Evolutionary conservation across 2,797 vertebrate species (phyloP).

Genomic region (Sylvilagus floridanus): DNA sequence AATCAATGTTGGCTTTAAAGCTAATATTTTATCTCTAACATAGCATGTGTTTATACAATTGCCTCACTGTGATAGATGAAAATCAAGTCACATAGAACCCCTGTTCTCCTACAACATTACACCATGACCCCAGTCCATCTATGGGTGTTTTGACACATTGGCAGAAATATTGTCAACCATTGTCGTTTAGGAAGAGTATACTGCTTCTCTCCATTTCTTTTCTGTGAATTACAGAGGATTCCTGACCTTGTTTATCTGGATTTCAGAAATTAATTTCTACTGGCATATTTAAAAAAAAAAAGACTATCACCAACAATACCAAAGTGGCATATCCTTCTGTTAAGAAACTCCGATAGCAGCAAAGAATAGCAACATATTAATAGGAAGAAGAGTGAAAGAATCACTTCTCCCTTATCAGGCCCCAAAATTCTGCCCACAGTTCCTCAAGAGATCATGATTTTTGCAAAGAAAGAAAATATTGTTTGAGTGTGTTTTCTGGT

Average conservation of each 20-base stretch:
- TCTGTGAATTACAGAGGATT: neutral
- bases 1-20: neutral
- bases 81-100: neutral
- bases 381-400: neutral
- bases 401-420: neutral
- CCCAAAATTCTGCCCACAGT: neutral
- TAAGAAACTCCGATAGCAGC: neutral
- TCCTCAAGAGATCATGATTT: neutral
- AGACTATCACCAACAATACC: neutral
- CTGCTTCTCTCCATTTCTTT: slow-evolving; percentile 11
- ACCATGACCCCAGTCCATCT: neutral
- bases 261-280: slow-evolving; percentile 29
- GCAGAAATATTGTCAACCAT: neutral
- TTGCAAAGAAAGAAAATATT: neutral
- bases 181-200: neutral
- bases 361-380: neutral
- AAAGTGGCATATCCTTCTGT: neutral
- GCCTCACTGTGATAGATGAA: neutral
- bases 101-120: neutral
- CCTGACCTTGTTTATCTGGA: neutral
- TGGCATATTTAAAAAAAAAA: neutral
- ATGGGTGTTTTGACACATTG: slow-evolving; percentile 8
- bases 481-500: neutral
- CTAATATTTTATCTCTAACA: neutral
- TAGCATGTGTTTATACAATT: neutral